Evolutionary conservation across 1,140 invertebrate genomes (phyloP).

Genomic region (Tetragonula clypearis): DNA sequence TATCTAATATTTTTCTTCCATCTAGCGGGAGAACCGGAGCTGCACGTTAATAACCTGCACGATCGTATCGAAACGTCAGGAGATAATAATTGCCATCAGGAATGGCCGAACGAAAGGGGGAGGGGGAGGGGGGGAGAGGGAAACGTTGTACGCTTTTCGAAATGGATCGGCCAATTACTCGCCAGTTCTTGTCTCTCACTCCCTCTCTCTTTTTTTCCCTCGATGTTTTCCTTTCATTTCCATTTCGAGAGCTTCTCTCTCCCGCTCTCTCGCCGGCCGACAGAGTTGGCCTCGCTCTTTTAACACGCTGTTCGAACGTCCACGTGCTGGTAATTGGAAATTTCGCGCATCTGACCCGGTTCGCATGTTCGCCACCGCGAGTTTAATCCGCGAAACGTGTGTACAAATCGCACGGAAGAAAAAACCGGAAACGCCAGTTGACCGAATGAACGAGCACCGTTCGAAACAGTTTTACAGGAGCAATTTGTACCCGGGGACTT

Average conservation of each 20-base stretch:
- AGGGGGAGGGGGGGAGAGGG: neutral
- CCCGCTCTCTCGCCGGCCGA: neutral
- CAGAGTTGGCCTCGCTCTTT: conserved; percentile 17
- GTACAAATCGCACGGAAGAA: conserved; percentile 39
- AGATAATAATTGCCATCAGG: conserved; percentile 54
- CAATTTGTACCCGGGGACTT: conserved; percentile 20
- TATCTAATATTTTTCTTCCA: conserved; percentile 46
- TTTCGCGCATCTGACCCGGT: conserved; percentile 54
- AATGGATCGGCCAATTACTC: conserved; percentile 59
- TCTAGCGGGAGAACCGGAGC: neutral
- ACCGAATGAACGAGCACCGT: conserved; percentile 32
- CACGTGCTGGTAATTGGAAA: conserved; percentile 54
- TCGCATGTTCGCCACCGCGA: conserved; percentile 36
- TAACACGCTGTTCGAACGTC: conserved; percentile 30
- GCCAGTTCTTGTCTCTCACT: conserved; percentile 6
- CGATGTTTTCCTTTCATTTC: conserved; percentile 57
- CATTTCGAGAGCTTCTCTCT: conserved; percentile 28
- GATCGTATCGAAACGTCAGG: conserved; percentile 49
- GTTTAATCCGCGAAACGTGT: conserved; percentile 47
- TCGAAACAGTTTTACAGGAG: conserved; percentile 44
- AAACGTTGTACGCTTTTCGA: conserved; percentile 40
- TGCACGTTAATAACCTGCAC: conserved; percentile 27
- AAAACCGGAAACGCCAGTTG: conserved; percentile 40
- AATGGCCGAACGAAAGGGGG: conserved; percentile 1
- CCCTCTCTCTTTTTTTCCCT: neutral